These are phyloP conservation scores for Synergus umbraculus DNA, from an alignment of 2,888 invertebrate species.

Conservation along the genomic window DNA sequence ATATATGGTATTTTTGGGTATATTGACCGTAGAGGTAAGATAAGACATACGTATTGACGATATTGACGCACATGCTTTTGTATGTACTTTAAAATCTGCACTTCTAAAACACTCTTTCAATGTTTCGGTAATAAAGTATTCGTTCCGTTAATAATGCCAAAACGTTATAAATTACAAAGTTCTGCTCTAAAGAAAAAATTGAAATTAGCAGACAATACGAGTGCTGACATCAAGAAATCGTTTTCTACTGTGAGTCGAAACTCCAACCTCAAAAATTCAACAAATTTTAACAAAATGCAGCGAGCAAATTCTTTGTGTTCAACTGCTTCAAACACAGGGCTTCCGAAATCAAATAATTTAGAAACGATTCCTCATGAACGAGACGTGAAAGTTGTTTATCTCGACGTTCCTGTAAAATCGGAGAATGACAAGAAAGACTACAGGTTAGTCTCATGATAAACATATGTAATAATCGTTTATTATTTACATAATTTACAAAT, in stretches of 20 bases:
- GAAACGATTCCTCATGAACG: slow-evolving; percentile 23
- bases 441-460: slow-evolving; percentile 78
- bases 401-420: slow-evolving; percentile 84
- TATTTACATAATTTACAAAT: not conserved
- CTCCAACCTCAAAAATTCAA: not conserved
- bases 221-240: not conserved
- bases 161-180: slow-evolving; percentile 8
- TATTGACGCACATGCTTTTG: not conserved
- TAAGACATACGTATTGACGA: too few relatives aligned
- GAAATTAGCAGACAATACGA: not conserved
- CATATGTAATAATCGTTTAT: not conserved
- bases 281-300: slow-evolving; percentile 17
- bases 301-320: not conserved
- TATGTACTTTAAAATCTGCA: not conserved
- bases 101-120: not conserved
- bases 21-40: too few relatives aligned
- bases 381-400: slow-evolving; percentile 61
- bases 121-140: slow-evolving; percentile 2
- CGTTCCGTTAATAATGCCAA: slow-evolving; percentile 23
- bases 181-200: slow-evolving; percentile 11
- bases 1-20: too few relatives aligned
- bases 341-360: not conserved
- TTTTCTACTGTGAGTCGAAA: not conserved
- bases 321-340: not conserved
- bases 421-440: slow-evolving; percentile 88